Evolutionary conservation across 2,888 invertebrate genomes (phyloP).

Genomic region (Drosophila mimica): DNA sequence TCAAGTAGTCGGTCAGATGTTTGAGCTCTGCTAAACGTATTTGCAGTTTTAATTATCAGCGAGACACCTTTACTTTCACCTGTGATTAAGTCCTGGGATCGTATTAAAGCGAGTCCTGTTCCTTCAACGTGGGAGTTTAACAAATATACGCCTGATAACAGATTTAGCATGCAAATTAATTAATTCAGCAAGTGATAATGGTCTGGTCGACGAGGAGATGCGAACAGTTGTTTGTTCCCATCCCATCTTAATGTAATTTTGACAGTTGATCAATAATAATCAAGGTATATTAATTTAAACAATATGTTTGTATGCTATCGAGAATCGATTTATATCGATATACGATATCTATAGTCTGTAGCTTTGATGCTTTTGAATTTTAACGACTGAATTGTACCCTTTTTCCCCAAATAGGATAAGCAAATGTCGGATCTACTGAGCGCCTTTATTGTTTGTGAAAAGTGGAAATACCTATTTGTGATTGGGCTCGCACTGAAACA

Average conservation of each 20-base stretch:
- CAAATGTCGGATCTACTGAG: background rate
- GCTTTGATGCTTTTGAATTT: too few relatives aligned
- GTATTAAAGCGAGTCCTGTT: background rate
- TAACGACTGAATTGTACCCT: background rate
- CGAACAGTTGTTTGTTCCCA: background rate
- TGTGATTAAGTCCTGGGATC: background rate
- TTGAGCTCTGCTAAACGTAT: constrained; percentile 18
- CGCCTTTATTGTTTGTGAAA: background rate
- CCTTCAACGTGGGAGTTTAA: background rate
- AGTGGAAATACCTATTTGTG: background rate
- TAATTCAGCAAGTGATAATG: background rate
- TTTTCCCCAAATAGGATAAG: background rate
- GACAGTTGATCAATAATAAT: background rate
- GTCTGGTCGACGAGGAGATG: background rate
- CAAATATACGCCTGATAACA: background rate
- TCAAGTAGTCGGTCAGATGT: background rate
- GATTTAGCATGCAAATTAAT: background rate
- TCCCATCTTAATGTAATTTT: background rate
- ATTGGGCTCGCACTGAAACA: background rate
- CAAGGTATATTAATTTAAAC: background rate
- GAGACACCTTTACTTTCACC: constrained; percentile 42
- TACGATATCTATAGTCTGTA: background rate
- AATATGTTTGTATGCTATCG: background rate
- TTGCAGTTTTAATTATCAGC: constrained; percentile 59
- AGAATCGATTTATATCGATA: background rate